phyloP scores from a whole-genome alignment of 2,113 vertebrate genomes.

The Lasiurus cinereus region DNA sequence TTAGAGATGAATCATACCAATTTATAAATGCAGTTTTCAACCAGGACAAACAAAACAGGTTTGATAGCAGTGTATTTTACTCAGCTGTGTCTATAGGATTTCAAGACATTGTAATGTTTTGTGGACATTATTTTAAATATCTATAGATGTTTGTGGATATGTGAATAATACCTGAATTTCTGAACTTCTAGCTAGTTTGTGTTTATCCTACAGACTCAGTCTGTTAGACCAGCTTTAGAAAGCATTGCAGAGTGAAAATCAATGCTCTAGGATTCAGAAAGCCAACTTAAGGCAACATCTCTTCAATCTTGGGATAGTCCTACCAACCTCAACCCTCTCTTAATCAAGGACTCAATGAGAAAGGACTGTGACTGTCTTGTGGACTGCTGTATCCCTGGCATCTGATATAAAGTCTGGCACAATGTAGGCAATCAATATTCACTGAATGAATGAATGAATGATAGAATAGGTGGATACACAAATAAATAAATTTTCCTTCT shows the following conservation, averaged over 20 bases:
- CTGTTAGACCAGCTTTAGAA: neutral
- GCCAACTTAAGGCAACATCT: neutral
- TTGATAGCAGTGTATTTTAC: neutral
- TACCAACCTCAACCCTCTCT: neutral
- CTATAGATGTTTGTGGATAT: conserved; percentile 3
- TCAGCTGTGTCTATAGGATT: neutral
- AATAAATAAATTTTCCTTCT: neutral
- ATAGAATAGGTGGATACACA: neutral
- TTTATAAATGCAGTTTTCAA: conserved; percentile 52
- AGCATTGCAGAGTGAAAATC: neutral
- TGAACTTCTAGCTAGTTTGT: conserved; percentile 35
- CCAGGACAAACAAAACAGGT: conserved; percentile 28
- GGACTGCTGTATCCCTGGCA: neutral
- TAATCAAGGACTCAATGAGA: neutral
- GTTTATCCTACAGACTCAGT: neutral
- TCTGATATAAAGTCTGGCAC: neutral
- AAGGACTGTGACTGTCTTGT: neutral
- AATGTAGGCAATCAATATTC: neutral
- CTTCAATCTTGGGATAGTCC: neutral
- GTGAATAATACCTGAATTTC: conserved; percentile 33
- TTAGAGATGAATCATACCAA: conserved; percentile 41
- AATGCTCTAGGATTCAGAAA: neutral
- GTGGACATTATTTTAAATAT: conserved; percentile 41
- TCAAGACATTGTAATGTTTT: conserved; percentile 8
- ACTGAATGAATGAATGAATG: conserved; percentile 40